Evolutionary conservation across 2,888 invertebrate species (phyloP).

Genomic region (Deilephila porcellus): DNA sequence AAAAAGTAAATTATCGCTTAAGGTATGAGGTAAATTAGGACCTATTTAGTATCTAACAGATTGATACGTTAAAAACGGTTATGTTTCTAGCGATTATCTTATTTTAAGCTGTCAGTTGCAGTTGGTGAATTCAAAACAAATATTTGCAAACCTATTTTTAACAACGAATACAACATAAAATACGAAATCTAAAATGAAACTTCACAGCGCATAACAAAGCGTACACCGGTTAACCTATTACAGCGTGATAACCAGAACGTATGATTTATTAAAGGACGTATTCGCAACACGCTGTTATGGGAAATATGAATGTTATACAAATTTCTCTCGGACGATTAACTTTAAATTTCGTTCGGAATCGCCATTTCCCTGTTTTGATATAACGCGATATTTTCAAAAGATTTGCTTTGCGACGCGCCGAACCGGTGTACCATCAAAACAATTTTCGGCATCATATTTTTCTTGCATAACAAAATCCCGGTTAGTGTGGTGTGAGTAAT

Average conservation of each 20-base stretch:
- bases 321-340: constrained; percentile 13
- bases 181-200: background rate
- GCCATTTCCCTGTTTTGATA: constrained; percentile 21
- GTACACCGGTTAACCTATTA: constrained; percentile 4
- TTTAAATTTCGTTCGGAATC: constrained; percentile 24
- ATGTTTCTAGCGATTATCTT: too few relatives aligned
- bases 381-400: constrained; percentile 36
- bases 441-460: constrained; percentile 58
- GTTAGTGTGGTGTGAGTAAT: constrained; percentile 36
- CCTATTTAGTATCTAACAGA: too few relatives aligned
- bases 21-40: too few relatives aligned
- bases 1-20: too few relatives aligned
- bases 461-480: constrained; percentile 51
- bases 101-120: too few relatives aligned
- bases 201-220: background rate
- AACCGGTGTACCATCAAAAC: constrained; percentile 46
- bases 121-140: too few relatives aligned
- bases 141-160: too few relatives aligned
- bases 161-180: background rate
- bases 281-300: constrained; percentile 13
- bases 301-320: constrained; percentile 13
- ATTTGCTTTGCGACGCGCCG: constrained; percentile 38
- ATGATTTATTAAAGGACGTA: constrained; percentile 11
- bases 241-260: constrained; percentile 13
- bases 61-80: too few relatives aligned